A percentile compares a stretch with the other conserved stretches of the same genome.
phyloP scores from a whole-genome alignment of 2,113 vertebrate genomes.

The Rhea pennata region DNA sequence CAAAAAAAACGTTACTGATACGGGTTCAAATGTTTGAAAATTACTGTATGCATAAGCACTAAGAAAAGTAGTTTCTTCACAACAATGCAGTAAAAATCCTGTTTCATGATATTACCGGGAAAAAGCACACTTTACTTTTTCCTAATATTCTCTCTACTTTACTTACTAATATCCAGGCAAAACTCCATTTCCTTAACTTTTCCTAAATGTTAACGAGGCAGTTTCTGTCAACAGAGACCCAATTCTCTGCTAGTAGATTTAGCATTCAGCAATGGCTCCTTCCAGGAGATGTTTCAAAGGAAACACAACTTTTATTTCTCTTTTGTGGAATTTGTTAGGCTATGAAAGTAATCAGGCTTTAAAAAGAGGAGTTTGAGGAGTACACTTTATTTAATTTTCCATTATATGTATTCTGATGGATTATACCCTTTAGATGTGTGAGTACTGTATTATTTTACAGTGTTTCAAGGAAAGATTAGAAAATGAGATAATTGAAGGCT shows the following conservation, averaged over 20 bases:
- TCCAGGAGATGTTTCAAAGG: background rate
- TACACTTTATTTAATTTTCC: background rate
- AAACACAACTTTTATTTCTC: background rate
- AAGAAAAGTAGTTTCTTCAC: background rate
- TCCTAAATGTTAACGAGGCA: background rate
- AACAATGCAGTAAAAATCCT: background rate
- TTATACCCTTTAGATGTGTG: background rate
- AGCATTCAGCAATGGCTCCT: background rate
- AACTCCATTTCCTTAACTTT: background rate
- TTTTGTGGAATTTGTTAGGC: background rate
- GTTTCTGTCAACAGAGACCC: background rate
- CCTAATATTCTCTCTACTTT: background rate
- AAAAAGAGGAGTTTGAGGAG: background rate
- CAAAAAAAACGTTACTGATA: background rate
- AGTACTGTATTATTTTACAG: background rate
- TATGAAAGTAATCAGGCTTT: background rate
- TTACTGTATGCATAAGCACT: too few species aligned
- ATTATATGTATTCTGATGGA: background rate
- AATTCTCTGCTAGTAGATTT: background rate
- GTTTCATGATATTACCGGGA: background rate
- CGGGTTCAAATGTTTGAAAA: background rate
- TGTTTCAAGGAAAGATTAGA: background rate
- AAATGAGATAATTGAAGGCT: background rate
- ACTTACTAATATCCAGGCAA: background rate
- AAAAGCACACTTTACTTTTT: background rate